Evolutionary conservation across 2,113 vertebrate genomes (phyloP).

Genomic region (Sphaerodactylus townsendi): DNA sequence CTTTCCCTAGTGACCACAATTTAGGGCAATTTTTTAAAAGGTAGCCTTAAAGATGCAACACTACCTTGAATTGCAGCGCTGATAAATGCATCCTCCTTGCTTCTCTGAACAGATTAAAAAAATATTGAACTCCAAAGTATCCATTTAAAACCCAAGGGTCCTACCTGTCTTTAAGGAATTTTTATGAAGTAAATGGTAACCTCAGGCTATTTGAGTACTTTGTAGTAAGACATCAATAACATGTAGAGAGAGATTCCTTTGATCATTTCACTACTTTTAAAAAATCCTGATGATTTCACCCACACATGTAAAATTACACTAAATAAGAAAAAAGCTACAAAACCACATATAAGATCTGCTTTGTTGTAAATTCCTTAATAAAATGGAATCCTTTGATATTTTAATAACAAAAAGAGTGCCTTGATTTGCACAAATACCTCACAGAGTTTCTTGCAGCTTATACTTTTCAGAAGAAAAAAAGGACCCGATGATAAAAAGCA

Average conservation of each 20-base stretch:
- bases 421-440: slow-evolving; percentile 23
- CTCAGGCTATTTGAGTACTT: slow-evolving; percentile 57
- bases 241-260: slow-evolving; percentile 61
- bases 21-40: slow-evolving; percentile 52
- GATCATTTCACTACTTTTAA: slow-evolving; percentile 53
- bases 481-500: slow-evolving; percentile 13
- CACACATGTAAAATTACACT: slow-evolving; percentile 30
- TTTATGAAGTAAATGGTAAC: slow-evolving; percentile 54
- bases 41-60: slow-evolving; percentile 14
- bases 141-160: slow-evolving; percentile 45
- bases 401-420: slow-evolving; percentile 33
- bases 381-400: slow-evolving; percentile 39
- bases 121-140: background rate
- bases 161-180: slow-evolving; percentile 63
- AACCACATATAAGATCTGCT: slow-evolving; percentile 36
- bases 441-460: slow-evolving; percentile 19
- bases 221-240: slow-evolving; percentile 64
- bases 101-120: slow-evolving; percentile 32
- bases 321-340: slow-evolving; percentile 28
- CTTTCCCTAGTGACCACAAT: slow-evolving; percentile 51
- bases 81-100: slow-evolving; percentile 32
- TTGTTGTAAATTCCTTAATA: slow-evolving; percentile 13
- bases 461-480: slow-evolving; percentile 16
- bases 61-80: slow-evolving; percentile 7
- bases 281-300: slow-evolving; percentile 48